These are phyloP conservation scores for Monopis laevigella DNA, from an alignment of 2,888 invertebrate species.

Conservation along the genomic window DNA sequence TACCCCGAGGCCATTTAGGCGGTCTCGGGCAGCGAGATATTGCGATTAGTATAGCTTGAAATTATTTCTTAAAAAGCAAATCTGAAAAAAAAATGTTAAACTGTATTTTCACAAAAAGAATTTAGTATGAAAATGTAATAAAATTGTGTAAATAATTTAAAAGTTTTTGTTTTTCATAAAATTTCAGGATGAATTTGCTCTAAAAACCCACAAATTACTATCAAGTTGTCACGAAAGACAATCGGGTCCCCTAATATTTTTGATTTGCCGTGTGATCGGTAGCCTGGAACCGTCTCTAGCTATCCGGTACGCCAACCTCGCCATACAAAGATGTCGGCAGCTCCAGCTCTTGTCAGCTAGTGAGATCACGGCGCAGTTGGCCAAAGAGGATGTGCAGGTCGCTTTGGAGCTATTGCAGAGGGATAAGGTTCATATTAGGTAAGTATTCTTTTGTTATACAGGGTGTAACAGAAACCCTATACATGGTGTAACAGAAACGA, in stretches of 20 bases:
- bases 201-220: conserved; percentile 74
- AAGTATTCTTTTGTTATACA: conserved; percentile 23
- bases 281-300: conserved; percentile 66
- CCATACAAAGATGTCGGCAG: conserved; percentile 73
- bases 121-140: too few relatives aligned
- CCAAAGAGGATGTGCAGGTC: conserved; percentile 74
- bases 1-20: too few relatives aligned
- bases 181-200: conserved; percentile 73
- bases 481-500: too few relatives aligned
- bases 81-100: too few relatives aligned
- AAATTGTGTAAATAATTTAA: too few relatives aligned
- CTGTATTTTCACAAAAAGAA: too few relatives aligned
- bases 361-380: conserved; percentile 70
- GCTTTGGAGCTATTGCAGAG: conserved; percentile 70
- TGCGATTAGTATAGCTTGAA: too few relatives aligned
- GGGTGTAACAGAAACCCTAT: too few relatives aligned
- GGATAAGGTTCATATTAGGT: conserved; percentile 71
- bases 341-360: conserved; percentile 71
- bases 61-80: too few relatives aligned
- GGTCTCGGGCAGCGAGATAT: too few relatives aligned
- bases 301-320: conserved; percentile 69
- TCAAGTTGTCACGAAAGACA: conserved; percentile 75
- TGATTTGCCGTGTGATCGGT: conserved; percentile 74
- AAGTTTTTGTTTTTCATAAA: too few relatives aligned
- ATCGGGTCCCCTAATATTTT: conserved; percentile 77